A percentile compares a stretch with the other conserved stretches of the same genome.
Evolutionary conservation across 1,140 invertebrate genomes (phyloP).

Genomic region (Phymorhynchus buccinoides): DNA sequence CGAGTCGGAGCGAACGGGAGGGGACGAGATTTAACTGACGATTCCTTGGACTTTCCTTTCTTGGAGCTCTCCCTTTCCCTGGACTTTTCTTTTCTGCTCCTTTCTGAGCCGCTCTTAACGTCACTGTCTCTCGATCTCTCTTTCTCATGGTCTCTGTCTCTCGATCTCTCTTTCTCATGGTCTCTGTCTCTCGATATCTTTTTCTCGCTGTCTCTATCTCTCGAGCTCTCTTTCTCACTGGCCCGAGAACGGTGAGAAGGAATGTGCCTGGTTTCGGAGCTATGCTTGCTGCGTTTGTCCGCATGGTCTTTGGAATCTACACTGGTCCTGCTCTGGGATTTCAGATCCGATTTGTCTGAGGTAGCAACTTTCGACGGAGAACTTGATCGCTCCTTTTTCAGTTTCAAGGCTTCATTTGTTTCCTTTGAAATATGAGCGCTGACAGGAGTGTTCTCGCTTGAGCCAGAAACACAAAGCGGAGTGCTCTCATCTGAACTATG

Average conservation of each 20-base stretch:
- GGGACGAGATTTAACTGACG: neutral
- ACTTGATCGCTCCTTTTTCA: neutral
- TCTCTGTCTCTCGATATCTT: neutral
- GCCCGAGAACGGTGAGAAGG: neutral
- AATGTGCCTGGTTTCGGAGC: neutral
- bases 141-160: neutral
- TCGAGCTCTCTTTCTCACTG: neutral
- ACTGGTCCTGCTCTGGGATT: neutral
- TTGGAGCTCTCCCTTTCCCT: slow-evolving; percentile 4
- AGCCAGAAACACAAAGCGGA: too few relatives aligned
- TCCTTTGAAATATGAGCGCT: neutral
- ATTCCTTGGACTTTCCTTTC: neutral
- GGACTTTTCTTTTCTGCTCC: neutral
- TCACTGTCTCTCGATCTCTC: neutral
- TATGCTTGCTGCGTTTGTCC: neutral
- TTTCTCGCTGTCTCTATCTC: neutral
- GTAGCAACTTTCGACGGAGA: neutral
- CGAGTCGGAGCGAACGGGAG: slow-evolving; percentile 27
- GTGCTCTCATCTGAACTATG: too few relatives aligned
- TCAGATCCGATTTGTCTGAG: neutral
- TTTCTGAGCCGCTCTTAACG: neutral
- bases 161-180: neutral
- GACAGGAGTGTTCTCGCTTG: too few relatives aligned
- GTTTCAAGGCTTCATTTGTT: neutral
- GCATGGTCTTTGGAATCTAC: neutral